phyloP scores from a whole-genome alignment of 2,888 invertebrate genomes.

The Phasia obesa region DNA sequence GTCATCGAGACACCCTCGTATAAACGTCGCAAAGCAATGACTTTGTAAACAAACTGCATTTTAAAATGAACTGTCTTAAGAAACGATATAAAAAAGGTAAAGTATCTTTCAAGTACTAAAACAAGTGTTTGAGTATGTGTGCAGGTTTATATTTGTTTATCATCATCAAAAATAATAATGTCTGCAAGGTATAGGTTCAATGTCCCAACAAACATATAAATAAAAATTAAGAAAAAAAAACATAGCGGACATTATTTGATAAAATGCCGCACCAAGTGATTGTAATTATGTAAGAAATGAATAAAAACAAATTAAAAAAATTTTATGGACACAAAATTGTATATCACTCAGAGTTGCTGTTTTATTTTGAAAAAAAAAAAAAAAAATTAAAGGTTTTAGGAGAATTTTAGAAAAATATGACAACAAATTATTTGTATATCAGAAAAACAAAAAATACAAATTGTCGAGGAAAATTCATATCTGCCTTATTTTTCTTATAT shows the following conservation, averaged over 20 bases:
- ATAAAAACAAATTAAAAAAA: no score
- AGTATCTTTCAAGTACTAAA: slow-evolving; percentile 25
- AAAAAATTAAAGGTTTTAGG: background rate
- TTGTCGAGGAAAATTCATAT: no score
- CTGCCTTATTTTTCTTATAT: no score
- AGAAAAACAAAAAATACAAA: no score
- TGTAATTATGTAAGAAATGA: no score
- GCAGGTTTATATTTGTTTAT: slow-evolving; percentile 44
- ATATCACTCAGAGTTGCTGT: no score
- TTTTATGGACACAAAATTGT: no score
- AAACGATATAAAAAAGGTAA: slow-evolving; percentile 52
- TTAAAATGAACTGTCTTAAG: slow-evolving; percentile 50
- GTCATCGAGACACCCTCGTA: slow-evolving; percentile 47
- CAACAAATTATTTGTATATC: no score
- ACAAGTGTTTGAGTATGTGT: slow-evolving; percentile 9
- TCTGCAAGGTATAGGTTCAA: background rate
- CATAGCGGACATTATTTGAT: background rate
- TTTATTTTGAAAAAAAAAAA: background rate
- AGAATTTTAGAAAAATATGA: no score
- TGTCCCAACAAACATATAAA: background rate
- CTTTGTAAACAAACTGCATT: slow-evolving; percentile 54
- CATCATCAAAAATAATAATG: slow-evolving; percentile 45
- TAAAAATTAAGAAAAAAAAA: background rate
- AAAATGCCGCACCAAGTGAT: no score
- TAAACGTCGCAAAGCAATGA: slow-evolving; percentile 13